Base-by-base conservation (phyloP, 2,113 vertebrate species). In the Leiothrix lutea region DNA sequence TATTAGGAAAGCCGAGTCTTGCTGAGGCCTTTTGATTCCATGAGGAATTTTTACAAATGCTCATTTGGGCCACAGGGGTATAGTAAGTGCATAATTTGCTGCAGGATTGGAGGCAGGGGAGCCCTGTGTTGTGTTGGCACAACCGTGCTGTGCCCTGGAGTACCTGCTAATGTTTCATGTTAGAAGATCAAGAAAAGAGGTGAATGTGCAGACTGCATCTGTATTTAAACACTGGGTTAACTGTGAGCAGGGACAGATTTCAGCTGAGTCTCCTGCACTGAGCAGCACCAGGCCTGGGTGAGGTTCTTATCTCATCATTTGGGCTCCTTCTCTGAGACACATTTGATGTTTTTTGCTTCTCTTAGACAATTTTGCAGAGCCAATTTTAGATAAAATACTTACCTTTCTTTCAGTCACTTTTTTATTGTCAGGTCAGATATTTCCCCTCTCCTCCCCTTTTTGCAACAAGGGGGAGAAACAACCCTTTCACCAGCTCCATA, bases 401-500 rank as follows among this genome's bases (percentile, higher is more conserved):
- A 5, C 1, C 56, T 88, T 90, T 77, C 58, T 86, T 88, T 48
- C 61, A 61, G 35, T 50, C 51, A 6, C 35, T 80, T 86, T 89
- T 90, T 94, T 92, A 70, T 61, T 80, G 54, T 67, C 83, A 71
- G 78, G 94, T 78, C 78, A 94, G 93, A 72, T 56, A 92, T 85
- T 86, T 86, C 45, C 50, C 40, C 53, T 84, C 26, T 83, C 36
- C 69, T 92, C 66, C 70, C 28, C 21, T 56, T 96, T 86, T 90
- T 93, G 64, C 56, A 88, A 38, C 58, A 78, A 61, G 44, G 36
- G 82, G 51, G 36, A 40, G 66, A 95, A 84, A 19, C 65, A 88
- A 25, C 33, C 85, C 69, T 95, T 82, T 78, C 78, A 80, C 56
- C 80, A 94, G 86, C 81, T 91, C 86, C 66, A 87, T 97, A 97